Conservation (phyloP, 2,113 vertebrate genomes). For the Vulpes vulpes region DNA sequence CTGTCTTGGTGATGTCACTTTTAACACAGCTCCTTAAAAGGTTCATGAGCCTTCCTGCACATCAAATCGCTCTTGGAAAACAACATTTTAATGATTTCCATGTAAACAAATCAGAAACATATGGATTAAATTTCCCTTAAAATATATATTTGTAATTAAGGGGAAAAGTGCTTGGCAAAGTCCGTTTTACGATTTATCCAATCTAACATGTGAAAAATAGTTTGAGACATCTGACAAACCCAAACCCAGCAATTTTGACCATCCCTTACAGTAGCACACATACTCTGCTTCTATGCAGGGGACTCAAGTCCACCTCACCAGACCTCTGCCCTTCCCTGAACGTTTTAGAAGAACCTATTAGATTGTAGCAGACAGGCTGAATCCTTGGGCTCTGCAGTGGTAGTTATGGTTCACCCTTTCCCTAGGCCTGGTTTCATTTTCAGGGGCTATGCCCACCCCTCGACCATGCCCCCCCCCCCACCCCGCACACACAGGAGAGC, state of each 20-base stretch:
- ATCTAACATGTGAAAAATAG: constrained; percentile 72
- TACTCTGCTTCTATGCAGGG: neutral
- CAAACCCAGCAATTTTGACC: constrained; percentile 3
- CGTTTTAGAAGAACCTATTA: constrained; percentile 43
- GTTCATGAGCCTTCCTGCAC: constrained; percentile 64
- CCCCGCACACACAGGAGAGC: neutral
- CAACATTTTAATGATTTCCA: constrained; percentile 79
- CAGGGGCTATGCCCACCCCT: neutral
- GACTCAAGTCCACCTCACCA: neutral
- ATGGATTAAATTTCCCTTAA: constrained; percentile 81
- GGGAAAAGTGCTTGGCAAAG: constrained; percentile 76
- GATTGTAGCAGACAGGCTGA: neutral
- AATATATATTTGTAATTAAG: constrained; percentile 82
- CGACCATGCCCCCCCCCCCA: neutral
- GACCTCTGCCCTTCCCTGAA: neutral
- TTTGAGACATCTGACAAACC: constrained; percentile 71
- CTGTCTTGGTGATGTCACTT: neutral
- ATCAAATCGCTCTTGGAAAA: constrained; percentile 75
- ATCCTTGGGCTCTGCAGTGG: neutral
- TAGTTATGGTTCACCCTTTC: neutral
- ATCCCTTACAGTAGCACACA: neutral
- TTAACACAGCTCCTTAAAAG: constrained; percentile 64
- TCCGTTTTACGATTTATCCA: constrained; percentile 77
- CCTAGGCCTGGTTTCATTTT: neutral
- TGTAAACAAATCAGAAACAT: constrained; percentile 82